Evolutionary conservation across 2,888 invertebrate species (phyloP), one percentile per base, ranked within the genome.

Genomic region (Cactoblastis cactorum): DNA sequence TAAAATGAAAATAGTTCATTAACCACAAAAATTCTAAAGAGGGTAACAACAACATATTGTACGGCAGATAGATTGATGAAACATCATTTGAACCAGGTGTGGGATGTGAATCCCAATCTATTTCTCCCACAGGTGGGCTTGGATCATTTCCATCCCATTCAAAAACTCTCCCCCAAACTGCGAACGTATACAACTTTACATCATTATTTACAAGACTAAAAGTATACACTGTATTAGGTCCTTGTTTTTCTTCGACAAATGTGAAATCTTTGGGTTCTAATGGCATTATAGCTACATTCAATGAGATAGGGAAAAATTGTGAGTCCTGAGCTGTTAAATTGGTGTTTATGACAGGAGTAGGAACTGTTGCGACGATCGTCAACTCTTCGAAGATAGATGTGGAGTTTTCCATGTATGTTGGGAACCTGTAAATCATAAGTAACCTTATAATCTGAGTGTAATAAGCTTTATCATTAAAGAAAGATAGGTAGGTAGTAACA

Each of bases 91-190:
- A n/a, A 6, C 9, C 17, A 1, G 37, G 17, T 2, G 37, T 9
- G 17, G 17, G 12, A 0, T 37, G 9, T 12, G 9, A 12, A 2
- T 39, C 39, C 22, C 22, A 22, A 8, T 39, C 39, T 39, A 22
- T 39, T 9, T 61, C 66, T 1, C 47, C 53, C 15, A 67, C 38
- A 0, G 81, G 74, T 0, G 79, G 75, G 3, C 77, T 68, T 0
- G 68, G 71, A 0, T 71, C 73, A 38, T 70, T 49, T 0, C 77
- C 83, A 59, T 91, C 91, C 34, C 78, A 77, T 0, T 65, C 75
- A 57, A 83, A 92, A 45, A 86, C 77, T 55, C 92, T 78, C 0
- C 92, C 91, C 79, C 88, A 92, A 5, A 92, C 71, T 0, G 83
- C 90, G 52, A 92, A 91, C 3, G 81, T 71, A 37, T 91, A 80